Conservation (phyloP, 2,888 invertebrate species). For the Gasteruption jaculator region DNA sequence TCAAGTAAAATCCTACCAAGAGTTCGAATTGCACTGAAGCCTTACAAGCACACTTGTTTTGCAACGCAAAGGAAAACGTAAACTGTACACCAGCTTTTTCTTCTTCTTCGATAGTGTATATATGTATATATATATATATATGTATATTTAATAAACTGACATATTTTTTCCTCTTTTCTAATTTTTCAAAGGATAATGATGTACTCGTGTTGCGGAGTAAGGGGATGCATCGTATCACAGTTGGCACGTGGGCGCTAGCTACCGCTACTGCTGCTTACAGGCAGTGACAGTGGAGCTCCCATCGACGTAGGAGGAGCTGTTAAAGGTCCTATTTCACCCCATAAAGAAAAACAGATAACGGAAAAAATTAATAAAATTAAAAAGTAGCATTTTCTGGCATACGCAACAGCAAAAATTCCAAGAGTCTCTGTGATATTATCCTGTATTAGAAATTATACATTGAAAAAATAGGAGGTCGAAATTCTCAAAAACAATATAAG, state of each 20-base stretch:
- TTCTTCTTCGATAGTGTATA: neutral
- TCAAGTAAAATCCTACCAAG: no score
- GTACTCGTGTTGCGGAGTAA: conserved; percentile 44
- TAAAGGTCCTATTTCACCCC: conserved; percentile 46
- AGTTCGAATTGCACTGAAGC: conserved; percentile 46
- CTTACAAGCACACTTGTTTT: conserved; percentile 39
- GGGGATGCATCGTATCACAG: conserved; percentile 49
- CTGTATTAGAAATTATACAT: no score
- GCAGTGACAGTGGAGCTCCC: conserved; percentile 48
- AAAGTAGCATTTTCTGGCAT: no score
- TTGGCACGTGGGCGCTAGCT: conserved; percentile 50
- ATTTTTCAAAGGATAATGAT: conserved; percentile 44
- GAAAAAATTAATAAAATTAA: no score
- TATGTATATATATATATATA: no score
- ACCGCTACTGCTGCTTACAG: conserved; percentile 49
- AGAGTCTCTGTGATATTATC: no score
- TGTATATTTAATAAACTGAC: no score
- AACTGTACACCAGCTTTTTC: conserved; percentile 39
- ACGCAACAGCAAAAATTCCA: no score
- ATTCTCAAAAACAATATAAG: no score
- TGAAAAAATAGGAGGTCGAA: no score
- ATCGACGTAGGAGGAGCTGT: conserved; percentile 47
- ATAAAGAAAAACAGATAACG: no score
- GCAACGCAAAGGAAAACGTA: conserved; percentile 35
- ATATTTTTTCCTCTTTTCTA: no score